phyloP scores from a whole-genome alignment of 2,113 vertebrate species.

The Seriola quinqueradiata region DNA sequence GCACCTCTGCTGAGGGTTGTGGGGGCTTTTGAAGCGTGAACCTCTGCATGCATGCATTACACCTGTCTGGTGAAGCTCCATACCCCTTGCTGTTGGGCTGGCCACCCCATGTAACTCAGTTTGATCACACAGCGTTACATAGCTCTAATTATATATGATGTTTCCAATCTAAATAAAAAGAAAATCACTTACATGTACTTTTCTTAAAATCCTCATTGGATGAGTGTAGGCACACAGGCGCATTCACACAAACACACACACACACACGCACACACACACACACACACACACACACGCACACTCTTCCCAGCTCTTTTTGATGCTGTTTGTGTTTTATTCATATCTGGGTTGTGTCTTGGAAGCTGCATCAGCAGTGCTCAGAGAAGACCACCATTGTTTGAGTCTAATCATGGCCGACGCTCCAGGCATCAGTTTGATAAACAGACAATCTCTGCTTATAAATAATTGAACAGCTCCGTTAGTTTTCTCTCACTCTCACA shows the following conservation, averaged over 20 bases:
- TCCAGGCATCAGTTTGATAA: constrained; percentile 78
- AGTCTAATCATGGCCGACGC: constrained; percentile 74
- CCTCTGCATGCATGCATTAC: too few relatives aligned
- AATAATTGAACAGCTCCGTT: constrained; percentile 75
- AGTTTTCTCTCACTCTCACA: constrained; percentile 60
- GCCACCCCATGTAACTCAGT: too few relatives aligned
- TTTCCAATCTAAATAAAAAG: background rate
- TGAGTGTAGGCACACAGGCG: background rate
- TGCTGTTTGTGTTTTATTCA: constrained; percentile 49
- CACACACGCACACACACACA: too few relatives aligned
- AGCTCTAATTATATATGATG: too few relatives aligned
- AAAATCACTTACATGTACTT: background rate
- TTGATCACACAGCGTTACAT: too few relatives aligned
- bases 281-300: background rate
- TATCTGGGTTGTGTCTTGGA: constrained; percentile 35
- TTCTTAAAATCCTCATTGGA: background rate
- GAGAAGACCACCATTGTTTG: constrained; percentile 69
- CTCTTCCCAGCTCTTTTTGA: constrained; percentile 20
- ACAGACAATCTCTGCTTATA: constrained; percentile 79
- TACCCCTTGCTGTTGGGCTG: too few relatives aligned
- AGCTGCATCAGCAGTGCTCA: constrained; percentile 66
- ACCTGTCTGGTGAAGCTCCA: too few relatives aligned
- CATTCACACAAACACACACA: too few relatives aligned
- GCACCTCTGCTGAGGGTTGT: too few relatives aligned
- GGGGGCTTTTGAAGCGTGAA: too few relatives aligned